Conservation (phyloP, 2,888 invertebrate species). For the Lycaena phlaeas region DNA sequence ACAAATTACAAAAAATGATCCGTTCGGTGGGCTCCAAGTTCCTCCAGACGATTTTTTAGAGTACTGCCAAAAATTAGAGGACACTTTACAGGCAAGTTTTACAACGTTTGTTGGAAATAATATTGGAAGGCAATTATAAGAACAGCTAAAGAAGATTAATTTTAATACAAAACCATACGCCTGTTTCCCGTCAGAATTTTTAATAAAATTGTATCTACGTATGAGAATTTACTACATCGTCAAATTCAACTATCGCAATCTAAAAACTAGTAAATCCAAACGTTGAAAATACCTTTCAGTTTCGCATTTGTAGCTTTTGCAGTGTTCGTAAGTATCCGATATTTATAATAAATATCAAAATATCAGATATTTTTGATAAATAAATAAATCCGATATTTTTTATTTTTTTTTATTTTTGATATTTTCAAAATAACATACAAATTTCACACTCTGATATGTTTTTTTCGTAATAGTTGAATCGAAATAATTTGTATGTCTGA, state of each 20-base stretch:
- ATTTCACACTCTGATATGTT: too few relatives aligned
- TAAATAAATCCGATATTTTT: too few relatives aligned
- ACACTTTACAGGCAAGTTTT: not conserved
- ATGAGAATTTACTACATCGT: not conserved
- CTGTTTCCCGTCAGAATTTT: not conserved
- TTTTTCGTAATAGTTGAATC: too few relatives aligned
- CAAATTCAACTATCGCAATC: slow-evolving; percentile 3
- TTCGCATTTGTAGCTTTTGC: too few relatives aligned
- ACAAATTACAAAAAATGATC: not conserved
- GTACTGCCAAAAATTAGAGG: not conserved
- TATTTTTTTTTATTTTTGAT: too few relatives aligned
- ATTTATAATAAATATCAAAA: too few relatives aligned
- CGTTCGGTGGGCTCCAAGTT: not conserved
- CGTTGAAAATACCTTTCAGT: not conserved
- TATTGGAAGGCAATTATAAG: slow-evolving; percentile 1
- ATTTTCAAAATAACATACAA: too few relatives aligned
- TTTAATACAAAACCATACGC: too few relatives aligned
- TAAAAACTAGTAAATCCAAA: slow-evolving; percentile 6
- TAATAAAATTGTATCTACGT: not conserved
- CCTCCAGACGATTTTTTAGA: not conserved
- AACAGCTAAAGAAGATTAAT: too few relatives aligned
- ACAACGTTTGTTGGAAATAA: not conserved
- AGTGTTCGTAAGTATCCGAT: too few relatives aligned
- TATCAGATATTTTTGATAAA: too few relatives aligned
- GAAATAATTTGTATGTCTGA: too few relatives aligned